A percentile compares a stretch with the other conserved stretches of the same genome.
Conservation (phyloP, 2,113 vertebrate genomes). For the Telmatochromis sp. region DNA sequence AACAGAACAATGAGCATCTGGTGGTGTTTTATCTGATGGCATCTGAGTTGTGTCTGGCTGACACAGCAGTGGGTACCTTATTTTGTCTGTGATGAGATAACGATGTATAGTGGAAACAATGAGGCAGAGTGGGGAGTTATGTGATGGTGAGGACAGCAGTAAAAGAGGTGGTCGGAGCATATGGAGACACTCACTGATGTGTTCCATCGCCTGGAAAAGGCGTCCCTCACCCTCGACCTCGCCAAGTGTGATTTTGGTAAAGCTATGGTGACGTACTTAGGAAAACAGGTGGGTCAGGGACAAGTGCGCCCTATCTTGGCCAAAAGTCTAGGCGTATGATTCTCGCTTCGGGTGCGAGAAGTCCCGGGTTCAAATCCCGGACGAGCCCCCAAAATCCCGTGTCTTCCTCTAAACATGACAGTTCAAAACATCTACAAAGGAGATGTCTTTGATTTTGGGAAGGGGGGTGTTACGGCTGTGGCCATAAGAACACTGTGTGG, state of each 20-base stretch:
- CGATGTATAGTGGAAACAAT: background rate
- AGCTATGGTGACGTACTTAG: too few relatives aligned
- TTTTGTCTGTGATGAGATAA: background rate
- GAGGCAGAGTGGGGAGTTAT: background rate
- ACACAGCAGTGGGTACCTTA: background rate
- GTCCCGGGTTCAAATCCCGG: constrained; percentile 68
- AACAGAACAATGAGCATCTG: background rate
- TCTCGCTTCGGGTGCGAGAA: background rate
- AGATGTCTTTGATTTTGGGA: too few relatives aligned
- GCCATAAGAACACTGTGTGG: too few relatives aligned
- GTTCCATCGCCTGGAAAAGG: too few relatives aligned
- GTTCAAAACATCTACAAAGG: too few relatives aligned
- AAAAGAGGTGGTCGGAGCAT: background rate
- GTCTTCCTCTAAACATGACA: too few relatives aligned
- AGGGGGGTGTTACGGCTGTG: too few relatives aligned
- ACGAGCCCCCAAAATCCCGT: constrained; percentile 66
- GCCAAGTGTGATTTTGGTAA: too few relatives aligned
- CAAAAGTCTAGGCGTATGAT: background rate
- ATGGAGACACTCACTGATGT: too few relatives aligned
- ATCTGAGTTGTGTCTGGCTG: background rate
- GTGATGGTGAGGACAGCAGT: background rate
- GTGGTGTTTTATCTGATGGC: background rate
- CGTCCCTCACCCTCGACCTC: too few relatives aligned
- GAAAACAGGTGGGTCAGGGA: background rate
- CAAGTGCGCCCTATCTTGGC: background rate